These are phyloP conservation scores for Prolemur simus DNA, from an alignment of 2,113 vertebrate genomes.

Conservation along the genomic window DNA sequence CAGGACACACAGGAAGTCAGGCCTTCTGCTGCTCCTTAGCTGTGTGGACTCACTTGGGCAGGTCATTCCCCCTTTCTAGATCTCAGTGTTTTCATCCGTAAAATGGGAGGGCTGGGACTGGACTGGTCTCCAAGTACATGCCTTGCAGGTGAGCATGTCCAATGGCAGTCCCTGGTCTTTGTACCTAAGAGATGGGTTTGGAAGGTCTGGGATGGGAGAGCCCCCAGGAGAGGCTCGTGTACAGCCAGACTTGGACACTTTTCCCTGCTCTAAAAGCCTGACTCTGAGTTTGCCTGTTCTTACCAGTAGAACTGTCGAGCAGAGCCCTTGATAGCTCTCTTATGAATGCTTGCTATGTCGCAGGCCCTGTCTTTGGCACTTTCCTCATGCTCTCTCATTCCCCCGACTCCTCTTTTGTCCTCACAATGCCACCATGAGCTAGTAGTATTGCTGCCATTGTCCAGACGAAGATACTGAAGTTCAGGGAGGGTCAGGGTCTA, in stretches of 20 bases:
- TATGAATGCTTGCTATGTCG: background rate
- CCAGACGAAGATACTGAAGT: background rate
- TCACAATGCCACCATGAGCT: background rate
- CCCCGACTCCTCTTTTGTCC: background rate
- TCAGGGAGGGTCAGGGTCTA: background rate
- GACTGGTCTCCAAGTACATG: background rate
- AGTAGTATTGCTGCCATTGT: background rate
- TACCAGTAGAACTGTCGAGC: background rate
- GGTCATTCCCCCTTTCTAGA: background rate
- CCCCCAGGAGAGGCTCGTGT: fast-evolving
- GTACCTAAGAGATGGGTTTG: background rate
- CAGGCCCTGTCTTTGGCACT: background rate
- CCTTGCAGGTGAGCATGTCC: background rate
- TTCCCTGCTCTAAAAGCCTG: background rate
- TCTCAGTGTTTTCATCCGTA: background rate
- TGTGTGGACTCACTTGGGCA: background rate
- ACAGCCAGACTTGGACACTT: background rate
- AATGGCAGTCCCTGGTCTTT: background rate
- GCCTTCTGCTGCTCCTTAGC: background rate
- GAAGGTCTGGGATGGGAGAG: background rate
- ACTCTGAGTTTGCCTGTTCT: background rate
- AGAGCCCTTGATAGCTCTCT: background rate
- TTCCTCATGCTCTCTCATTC: background rate
- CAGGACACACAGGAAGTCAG: background rate
- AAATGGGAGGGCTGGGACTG: background rate